Base-by-base conservation (phyloP, 2,113 vertebrate genomes). In the Trogon surrucura region DNA sequence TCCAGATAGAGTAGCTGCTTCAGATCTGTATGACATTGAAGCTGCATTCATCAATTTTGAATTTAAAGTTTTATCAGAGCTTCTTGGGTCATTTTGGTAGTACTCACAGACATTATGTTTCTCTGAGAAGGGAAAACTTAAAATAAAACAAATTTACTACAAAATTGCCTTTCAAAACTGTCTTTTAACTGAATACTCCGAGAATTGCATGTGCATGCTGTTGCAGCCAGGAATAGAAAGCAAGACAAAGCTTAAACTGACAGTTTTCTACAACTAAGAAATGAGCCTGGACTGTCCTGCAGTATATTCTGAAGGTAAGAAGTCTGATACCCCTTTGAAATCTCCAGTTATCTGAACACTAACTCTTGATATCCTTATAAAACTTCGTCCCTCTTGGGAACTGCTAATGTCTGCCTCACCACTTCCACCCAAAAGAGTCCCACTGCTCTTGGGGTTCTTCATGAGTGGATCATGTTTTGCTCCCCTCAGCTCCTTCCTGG, bases 321-420 rank as follows among this genome's bases (percentile, higher is more conserved):
- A 57, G 32, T 32, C 36, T 71, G 53, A 45, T 20, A 34, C 0
- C 4, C 13, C 45, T 88, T 67, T 18, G 80, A 71, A 75, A 79
- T 7, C 11, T 69, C 32, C 41, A 23, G 6, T 64, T 72, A 25
- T 9, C 34, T 70, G 22, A 84, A 16, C 48, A 23, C 50, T 79
- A 56, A 36, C 45, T 85, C 41, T 12, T 14, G 15, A 26, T 10
- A 2, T 61, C 36, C 71, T 79, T 36, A 26, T 38, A 66, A 79
- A 81, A 16, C 19, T 79, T 23, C 9, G 17, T 38, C 15, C 15
- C 20, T 85, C 45, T 5, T 72, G 51, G 48, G 36, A 65, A 3
- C 8, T 66, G 36, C 47, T 10, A 16, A 3, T 2, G 2, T 41
- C 47, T 85, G 41, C 22, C 29, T 54, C 0, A 0, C 6, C 1